Conservation (phyloP, 2,888 invertebrate species). For the Rhopalosiphum nymphaeae region DNA sequence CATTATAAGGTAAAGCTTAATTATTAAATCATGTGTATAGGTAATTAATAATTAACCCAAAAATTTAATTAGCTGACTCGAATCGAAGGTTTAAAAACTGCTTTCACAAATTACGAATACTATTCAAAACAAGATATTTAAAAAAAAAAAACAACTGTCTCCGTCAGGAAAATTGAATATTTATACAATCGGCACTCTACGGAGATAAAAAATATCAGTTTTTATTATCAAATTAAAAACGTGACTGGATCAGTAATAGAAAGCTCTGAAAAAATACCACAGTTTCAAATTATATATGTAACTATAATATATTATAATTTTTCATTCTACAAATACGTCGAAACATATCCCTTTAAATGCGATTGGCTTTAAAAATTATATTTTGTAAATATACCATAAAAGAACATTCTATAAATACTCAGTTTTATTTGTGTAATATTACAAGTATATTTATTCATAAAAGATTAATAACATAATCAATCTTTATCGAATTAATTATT, state of each 20-base stretch:
- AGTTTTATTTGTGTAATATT: not conserved
- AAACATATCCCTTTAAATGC: not conserved
- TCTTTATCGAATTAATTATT: not conserved
- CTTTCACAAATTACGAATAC: constrained; percentile 21
- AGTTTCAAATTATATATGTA: not conserved
- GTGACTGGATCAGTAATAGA: constrained; percentile 4
- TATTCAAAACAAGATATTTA: not conserved
- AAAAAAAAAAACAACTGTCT: not conserved
- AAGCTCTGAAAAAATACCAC: not conserved
- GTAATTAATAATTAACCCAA: not conserved
- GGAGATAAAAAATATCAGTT: constrained; percentile 2
- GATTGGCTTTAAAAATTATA: not conserved
- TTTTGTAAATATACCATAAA: not conserved
- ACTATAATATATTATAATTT: not conserved
- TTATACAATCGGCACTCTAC: not conserved
- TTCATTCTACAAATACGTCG: not conserved
- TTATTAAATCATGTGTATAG: not conserved
- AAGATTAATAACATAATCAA: not conserved
- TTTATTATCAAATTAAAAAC: constrained; percentile 19
- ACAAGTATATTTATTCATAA: not conserved
- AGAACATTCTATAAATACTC: not conserved
- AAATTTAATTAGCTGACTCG: not conserved
- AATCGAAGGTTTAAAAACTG: not conserved
- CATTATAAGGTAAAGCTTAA: not conserved
- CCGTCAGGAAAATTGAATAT: not conserved